Evolutionary conservation across 2,797 vertebrate species (phyloP), one percentile per base, ranked within the genome.

Genomic region (Darevskia mixta): DNA sequence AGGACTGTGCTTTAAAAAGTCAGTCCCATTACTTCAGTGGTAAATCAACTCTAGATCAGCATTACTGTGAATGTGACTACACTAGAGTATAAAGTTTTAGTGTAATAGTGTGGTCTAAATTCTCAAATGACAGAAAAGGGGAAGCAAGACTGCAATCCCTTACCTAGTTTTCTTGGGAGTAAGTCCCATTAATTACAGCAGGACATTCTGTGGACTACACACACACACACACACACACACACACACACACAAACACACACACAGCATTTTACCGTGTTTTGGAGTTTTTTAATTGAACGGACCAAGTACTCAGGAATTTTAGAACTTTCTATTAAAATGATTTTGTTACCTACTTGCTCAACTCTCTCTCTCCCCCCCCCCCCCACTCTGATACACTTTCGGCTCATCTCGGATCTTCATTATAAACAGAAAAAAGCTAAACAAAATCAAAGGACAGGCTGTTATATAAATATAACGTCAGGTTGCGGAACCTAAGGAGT

Each of bases 361-460:
- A 35, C 35, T 58, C 25, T 84, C 41, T 58, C 11, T 72, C n/a
- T 32, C 49, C 15, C 58, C 58, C 18, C 58, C 17, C 25, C 27
- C 66, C 4, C 38, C 41, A 69, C 49, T 49, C 32, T 1, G 13
- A 66, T 83, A 67, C 11, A 32, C 41, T 75, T 82, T 76, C 20
- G 4, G 25, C 27, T 73, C 8, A 80, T 49, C 29, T 49, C 6
- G 13, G 38, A n/a, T n/a, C 18, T 49, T 49, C 15, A 83, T 27
- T 71, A 88, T 61, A 23, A 58, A 71, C 8, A 67, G 38, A 43
- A 25, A 85, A 80, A 13, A 4, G 11, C 27, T 78, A 75, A 83
- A 20, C 88, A 83, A 92, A 95, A 88, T 82, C 83, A 87, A 92
- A 89, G 38, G 91, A 82, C 41, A 87, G 89, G 45, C 32, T 83